Conservation (phyloP, 2,797 vertebrate genomes). For the Cygnus olor region DNA sequence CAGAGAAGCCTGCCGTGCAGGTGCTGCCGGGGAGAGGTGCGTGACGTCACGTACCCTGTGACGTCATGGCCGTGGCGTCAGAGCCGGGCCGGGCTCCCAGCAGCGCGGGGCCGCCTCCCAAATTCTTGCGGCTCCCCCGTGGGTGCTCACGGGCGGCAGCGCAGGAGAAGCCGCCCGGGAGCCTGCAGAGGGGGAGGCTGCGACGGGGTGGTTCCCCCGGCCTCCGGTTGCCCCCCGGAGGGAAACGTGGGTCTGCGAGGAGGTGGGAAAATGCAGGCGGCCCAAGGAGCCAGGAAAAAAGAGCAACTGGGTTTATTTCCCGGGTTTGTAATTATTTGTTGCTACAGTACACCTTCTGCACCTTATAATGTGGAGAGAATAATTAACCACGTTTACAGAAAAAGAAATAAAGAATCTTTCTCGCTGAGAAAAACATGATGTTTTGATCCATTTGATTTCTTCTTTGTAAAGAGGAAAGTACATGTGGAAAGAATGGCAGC, state of each 20-base stretch:
- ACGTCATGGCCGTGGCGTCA: not conserved
- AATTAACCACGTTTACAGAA: not conserved
- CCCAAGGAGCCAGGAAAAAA: not conserved
- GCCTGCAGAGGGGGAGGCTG: too few relatives aligned
- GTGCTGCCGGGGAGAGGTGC: not conserved
- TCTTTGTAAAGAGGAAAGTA: not conserved
- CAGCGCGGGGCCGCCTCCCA: too few relatives aligned
- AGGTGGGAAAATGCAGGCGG: too few relatives aligned
- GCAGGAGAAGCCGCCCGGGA: too few relatives aligned
- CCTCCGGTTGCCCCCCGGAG: not conserved
- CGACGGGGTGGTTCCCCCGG: too few relatives aligned
- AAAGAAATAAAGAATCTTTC: not conserved
- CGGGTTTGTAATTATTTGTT: not conserved
- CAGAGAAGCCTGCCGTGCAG: not conserved
- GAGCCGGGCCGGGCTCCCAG: not conserved
- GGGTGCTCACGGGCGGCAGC: too few relatives aligned
- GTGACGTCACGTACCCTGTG: fast-evolving
- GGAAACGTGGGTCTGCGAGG: not conserved
- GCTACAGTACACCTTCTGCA: not conserved
- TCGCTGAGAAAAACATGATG: not conserved
- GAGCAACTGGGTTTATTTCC: not conserved
- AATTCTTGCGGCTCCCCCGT: too few relatives aligned
- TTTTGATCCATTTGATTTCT: not conserved
- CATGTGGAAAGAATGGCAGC: not conserved
- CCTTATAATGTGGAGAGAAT: not conserved